Conservation (phyloP, 2,888 invertebrate genomes). For the Agrochola lota region DNA sequence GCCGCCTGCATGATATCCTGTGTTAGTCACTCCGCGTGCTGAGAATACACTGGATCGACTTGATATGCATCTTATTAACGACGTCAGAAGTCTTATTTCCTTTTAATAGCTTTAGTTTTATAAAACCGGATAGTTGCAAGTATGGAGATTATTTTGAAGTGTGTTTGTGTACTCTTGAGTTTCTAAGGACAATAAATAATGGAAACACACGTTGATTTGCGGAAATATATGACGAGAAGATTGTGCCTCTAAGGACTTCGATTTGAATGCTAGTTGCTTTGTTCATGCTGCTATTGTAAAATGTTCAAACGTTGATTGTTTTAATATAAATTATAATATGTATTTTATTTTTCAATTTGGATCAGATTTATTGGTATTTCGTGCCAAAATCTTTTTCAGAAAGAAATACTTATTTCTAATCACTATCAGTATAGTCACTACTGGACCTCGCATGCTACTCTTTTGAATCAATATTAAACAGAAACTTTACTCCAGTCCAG, state of each 20-base stretch:
- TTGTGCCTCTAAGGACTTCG: background rate
- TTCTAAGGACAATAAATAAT: conserved; percentile 7
- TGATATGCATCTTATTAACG: conserved; percentile 59
- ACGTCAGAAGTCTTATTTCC: conserved; percentile 44
- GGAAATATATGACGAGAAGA: background rate
- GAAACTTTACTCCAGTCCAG: background rate
- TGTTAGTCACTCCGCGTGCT: conserved; percentile 60
- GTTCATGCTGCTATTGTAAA: background rate
- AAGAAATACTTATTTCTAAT: background rate
- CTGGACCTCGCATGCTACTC: background rate
- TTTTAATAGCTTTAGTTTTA: conserved; percentile 34
- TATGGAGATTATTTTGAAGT: conserved; percentile 1
- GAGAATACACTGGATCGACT: conserved; percentile 49
- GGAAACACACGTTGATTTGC: background rate
- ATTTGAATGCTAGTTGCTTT: background rate
- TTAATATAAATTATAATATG: background rate
- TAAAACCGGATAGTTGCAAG: conserved; percentile 27
- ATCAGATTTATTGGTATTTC: too few species aligned
- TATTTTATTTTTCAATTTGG: background rate
- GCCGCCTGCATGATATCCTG: conserved; percentile 58
- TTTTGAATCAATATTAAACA: background rate
- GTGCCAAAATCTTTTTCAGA: background rate
- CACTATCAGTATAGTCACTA: background rate
- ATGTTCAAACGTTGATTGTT: background rate
- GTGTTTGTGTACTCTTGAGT: background rate